Percentiles rank a stretch among this genome's conserved stretches.
Conservation (phyloP, 1,140 invertebrate genomes). For the Theocolax elegans region DNA sequence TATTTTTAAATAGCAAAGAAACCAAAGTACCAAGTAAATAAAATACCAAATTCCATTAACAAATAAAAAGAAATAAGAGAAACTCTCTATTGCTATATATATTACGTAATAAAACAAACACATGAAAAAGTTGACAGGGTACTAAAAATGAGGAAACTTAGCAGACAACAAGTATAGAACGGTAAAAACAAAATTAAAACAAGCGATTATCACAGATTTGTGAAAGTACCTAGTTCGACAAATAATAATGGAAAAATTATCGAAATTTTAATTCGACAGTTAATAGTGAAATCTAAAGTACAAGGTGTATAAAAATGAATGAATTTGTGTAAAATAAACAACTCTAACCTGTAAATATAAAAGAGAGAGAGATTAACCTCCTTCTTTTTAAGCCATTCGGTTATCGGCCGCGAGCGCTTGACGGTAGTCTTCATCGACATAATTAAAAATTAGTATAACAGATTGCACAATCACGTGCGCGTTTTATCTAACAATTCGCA, state of each 20-base stretch:
- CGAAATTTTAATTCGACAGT: background rate
- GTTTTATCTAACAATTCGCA: too few species aligned
- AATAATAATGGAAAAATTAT: background rate
- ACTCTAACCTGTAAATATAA: background rate
- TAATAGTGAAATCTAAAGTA: background rate
- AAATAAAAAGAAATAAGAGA: too few species aligned
- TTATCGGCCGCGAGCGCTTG: slow-evolving; percentile 1
- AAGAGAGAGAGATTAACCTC: background rate
- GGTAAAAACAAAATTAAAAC: too few species aligned
- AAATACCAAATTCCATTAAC: too few species aligned
- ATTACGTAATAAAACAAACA: too few species aligned
- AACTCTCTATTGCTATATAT: too few species aligned
- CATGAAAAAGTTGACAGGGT: background rate
- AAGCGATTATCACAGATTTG: too few species aligned
- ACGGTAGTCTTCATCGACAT: slow-evolving; percentile 2
- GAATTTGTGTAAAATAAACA: background rate
- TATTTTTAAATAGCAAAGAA: too few species aligned
- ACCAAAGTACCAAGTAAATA: background rate
- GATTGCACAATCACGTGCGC: too few species aligned
- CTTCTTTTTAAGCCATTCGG: slow-evolving; percentile 27
- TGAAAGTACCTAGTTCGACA: too few species aligned
- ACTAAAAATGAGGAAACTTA: too few species aligned
- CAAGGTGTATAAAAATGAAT: background rate
- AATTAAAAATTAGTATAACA: background rate
- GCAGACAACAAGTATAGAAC: too few species aligned